Percentiles rank a stretch among this genome's conserved stretches.
Evolutionary conservation across 2,888 invertebrate genomes (phyloP).

Genomic region (Hirtodrosophila alboralis): DNA sequence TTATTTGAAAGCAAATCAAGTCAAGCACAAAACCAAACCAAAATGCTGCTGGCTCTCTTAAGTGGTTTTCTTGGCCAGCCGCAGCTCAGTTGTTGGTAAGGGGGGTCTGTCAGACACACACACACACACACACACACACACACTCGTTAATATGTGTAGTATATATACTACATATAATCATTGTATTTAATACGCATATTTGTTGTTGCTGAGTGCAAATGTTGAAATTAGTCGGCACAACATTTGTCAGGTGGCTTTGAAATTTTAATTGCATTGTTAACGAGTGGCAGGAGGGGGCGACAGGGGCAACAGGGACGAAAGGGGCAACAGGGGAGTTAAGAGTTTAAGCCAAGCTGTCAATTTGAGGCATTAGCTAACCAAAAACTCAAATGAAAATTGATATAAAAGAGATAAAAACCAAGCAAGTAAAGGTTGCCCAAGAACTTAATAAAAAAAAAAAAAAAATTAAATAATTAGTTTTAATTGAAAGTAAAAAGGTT

Average conservation of each 20-base stretch:
- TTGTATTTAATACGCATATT: slow-evolving; percentile 30
- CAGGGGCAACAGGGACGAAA: too few relatives aligned
- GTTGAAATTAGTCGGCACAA: slow-evolving; percentile 37
- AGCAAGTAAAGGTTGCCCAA: slow-evolving; percentile 2
- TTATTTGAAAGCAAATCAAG: slow-evolving; percentile 69
- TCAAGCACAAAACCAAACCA: slow-evolving; percentile 66
- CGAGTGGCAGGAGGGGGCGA: too few relatives aligned
- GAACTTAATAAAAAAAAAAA: too few relatives aligned
- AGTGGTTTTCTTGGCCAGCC: slow-evolving; percentile 53
- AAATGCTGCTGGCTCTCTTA: slow-evolving; percentile 59
- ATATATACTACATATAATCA: too few relatives aligned
- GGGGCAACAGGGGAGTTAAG: neutral
- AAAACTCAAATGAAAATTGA: slow-evolving; percentile 2
- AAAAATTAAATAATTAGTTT: too few relatives aligned
- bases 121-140: slow-evolving; percentile 2
- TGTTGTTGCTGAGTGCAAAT: slow-evolving; percentile 39
- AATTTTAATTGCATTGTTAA: slow-evolving; percentile 41
- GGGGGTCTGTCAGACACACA: slow-evolving; percentile 2
- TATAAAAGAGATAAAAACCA: slow-evolving; percentile 6
- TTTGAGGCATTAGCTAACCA: slow-evolving; percentile 13
- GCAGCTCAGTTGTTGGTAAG: slow-evolving; percentile 14
- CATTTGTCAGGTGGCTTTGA: slow-evolving; percentile 45
- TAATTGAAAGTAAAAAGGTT: too few relatives aligned
- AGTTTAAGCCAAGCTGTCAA: slow-evolving; percentile 25
- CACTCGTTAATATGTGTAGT: too few relatives aligned